phyloP scores from a whole-genome alignment of 2,113 vertebrate species.

The Alaudala cheleensis region DNA sequence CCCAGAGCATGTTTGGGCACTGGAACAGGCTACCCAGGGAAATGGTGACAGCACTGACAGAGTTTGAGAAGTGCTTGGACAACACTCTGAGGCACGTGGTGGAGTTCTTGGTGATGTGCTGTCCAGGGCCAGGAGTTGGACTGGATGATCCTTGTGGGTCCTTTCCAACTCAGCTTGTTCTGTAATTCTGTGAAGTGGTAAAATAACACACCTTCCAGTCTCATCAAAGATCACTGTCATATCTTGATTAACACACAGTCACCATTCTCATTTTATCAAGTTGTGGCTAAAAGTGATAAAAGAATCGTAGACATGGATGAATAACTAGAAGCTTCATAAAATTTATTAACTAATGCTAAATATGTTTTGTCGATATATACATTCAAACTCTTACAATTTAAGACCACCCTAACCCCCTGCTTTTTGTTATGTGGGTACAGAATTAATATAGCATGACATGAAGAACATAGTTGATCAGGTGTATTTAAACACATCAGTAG shows the following conservation, averaged over 20 bases:
- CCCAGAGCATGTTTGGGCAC: not conserved
- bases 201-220: not conserved
- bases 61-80: not conserved
- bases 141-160: not conserved
- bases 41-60: not conserved
- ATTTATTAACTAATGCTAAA: not conserved
- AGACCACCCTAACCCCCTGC: fast-evolving
- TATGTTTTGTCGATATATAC: not conserved
- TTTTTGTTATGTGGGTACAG: not conserved
- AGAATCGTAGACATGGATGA: not conserved
- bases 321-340: not conserved
- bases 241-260: not conserved
- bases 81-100: not conserved
- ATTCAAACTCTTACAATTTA: not conserved
- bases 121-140: not conserved
- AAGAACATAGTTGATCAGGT: not conserved
- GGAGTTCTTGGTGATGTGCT: not conserved
- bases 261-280: not conserved
- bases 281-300: not conserved
- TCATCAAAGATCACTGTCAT: not conserved
- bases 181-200: not conserved
- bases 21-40: not conserved
- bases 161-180: not conserved
- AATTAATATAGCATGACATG: not conserved
- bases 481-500: not conserved